Evolutionary conservation across 2,888 invertebrate genomes (phyloP).

Genomic region (Heliconius sara): DNA sequence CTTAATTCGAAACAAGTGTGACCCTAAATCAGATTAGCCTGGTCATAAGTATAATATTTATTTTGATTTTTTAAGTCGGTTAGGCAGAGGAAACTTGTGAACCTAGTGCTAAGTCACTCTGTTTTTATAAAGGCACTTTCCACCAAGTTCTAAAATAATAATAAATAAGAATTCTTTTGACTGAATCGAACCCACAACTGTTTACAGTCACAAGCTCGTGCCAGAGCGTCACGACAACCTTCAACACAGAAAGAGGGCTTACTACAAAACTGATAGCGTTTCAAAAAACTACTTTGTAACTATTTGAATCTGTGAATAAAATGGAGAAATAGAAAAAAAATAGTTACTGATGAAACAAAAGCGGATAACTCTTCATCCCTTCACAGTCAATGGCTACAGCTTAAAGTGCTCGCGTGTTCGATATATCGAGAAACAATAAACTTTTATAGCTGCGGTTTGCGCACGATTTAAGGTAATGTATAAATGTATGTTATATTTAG

Average conservation of each 20-base stretch:
- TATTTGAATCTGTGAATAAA: not conserved
- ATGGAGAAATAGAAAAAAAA: not conserved
- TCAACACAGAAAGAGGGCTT: too few relatives aligned
- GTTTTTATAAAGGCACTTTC: too few relatives aligned
- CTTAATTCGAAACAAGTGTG: not conserved
- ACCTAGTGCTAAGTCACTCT: too few relatives aligned
- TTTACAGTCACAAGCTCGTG: too few relatives aligned
- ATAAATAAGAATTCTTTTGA: too few relatives aligned
- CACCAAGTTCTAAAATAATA: too few relatives aligned
- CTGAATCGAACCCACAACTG: too few relatives aligned
- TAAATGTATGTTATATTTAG: slow-evolving; percentile 18
- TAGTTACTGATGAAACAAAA: not conserved
- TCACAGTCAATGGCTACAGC: slow-evolving; percentile 7
- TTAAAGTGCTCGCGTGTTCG: slow-evolving; percentile 24
- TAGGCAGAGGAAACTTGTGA: not conserved
- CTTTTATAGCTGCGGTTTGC: slow-evolving; percentile 26
- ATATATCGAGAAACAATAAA: slow-evolving; percentile 30
- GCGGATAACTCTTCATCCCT: slow-evolving; percentile 20
- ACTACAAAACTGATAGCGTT: too few relatives aligned
- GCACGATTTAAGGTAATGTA: slow-evolving; percentile 28
- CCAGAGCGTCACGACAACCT: too few relatives aligned
- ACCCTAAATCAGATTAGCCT: not conserved
- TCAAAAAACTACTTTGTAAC: too few relatives aligned
- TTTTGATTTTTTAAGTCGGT: too few relatives aligned
- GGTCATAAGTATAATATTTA: not conserved